Base-by-base conservation (phyloP, 2,888 invertebrate genomes). In the Acanthosepion esculentum region DNA sequence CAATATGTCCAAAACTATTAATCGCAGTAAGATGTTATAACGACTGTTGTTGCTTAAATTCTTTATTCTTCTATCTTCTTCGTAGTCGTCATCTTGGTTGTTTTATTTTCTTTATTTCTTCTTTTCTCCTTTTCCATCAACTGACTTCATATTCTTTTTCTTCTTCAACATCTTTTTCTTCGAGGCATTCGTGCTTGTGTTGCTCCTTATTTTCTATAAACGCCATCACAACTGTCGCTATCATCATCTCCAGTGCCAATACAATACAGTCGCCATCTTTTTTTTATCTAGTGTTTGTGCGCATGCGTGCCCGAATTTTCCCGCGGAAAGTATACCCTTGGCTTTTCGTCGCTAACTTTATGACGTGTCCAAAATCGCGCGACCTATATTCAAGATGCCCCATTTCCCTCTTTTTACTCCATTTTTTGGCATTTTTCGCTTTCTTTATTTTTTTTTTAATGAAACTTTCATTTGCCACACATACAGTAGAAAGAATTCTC, bases 271-370 rank as follows among this genome's bases (percentile, higher is more conserved):
- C 10, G 12, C n/a, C 3, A 78, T 33, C 18, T 12, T n/a, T 78
- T 78, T n/a, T 78, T 78, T 78, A 78, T 78, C 78, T 78, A 33
- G 2, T 5, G 12, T 23, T 78, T 18, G 78, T 78, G 78, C n/a
- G 78, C 78, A 78, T 78, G 78, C 78, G n/a, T 78, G 78, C 33
- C n/a, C 78, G 78, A 78, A 78, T 78, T 78, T n/a, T n/a, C 78
- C 78, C 78, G 23, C n/a, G 15, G n/a, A 78, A 78, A 78, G n/a
- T n/a, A 33, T 78, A 78, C 78, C 78, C 78, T 78, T 78, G 78
- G 78, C 15, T 78, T 33, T 78, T 78, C 78, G 78, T n/a, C 78
- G 29, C 78, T 78, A 29, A 78, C 78, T 78, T 78, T 78, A 78
- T 78, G 78, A 78, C 78, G 78, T 78, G 78, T 78, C 78, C 78